Evolutionary conservation across 1,140 invertebrate genomes (phyloP), one percentile per base, ranked within the genome.

Genomic region (Bacillus rossius): DNA sequence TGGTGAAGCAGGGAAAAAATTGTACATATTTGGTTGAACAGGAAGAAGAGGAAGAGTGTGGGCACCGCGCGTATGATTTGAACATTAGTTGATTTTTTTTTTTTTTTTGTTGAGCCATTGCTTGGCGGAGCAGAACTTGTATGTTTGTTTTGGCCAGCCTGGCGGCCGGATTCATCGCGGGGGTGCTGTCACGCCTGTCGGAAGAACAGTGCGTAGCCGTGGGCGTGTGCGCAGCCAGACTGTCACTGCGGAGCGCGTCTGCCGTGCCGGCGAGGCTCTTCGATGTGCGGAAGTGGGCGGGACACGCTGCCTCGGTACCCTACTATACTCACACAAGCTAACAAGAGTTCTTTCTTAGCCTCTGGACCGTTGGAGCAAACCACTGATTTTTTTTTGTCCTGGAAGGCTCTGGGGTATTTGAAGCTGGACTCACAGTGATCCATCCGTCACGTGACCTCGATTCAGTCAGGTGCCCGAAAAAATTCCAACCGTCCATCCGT

Each of bases 81-180:
- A 5, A 45, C 43, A 40, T 25, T 20, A 45, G 23, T 25, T 5
- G 17, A 20, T 7, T 20, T 45, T 45, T 45, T 20, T 7, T 20
- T 45, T 45, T 7, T 13, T 7, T 45, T 19, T 45, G 23, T 45
- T 45, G 43, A 45, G 5, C 17, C 17, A 25, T 20, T 5, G n/a
- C n/a, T 19, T 45, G n/a, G 5, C 5, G 43, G 5, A 5, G 17
- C 5, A 20, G 4, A 45, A 13, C 13, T 45, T 45, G 43, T 19
- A 13, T 20, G 10, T 7, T 7, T 20, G 23, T 45, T 16, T 67
- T 69, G n/a, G n/a, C 70, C 67, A 82, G 80, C 65, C 68, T 82
- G 16, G 71, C 73, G 16, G 73, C 77, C 26, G 76, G 75, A 49
- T 74, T 81, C 57, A 77, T 81, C 40, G 65, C 65, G 29, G 75